Base-by-base conservation (phyloP, 2,113 vertebrate species). In the Onychorhynchus coronatus region DNA sequence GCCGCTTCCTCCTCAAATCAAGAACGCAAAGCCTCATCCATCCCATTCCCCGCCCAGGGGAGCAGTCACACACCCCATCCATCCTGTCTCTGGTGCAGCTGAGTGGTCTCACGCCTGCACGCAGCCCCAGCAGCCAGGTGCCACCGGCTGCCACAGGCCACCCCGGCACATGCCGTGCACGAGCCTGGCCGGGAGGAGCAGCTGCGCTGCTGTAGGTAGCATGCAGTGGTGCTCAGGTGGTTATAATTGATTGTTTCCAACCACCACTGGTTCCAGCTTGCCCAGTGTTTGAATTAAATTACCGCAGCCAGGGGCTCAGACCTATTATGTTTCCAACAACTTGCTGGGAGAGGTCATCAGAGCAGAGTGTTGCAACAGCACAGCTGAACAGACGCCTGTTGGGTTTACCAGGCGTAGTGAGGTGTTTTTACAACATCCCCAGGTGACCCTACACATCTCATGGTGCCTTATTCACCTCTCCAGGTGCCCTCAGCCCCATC, bases 131-230 rank as follows among this genome's bases (percentile, higher is more conserved):
- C 17, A 14, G 37, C 39, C 7, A 12, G 76, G 37, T 81, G 65
- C 44, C 9, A 1, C 39, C 1, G 3, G 77, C n/a, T 5, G 1
- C 18, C 42, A 7, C 2, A 0, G 22, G 8, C 1, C 8, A 17
- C 21, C 41, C 41, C 2, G 0, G 2, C 4, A 0, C 23, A 4
- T 1, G 52, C 47, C 1, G 0, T 1, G 13, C 63, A 8, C 0
- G 1, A 23, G 53, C 31, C 83, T 0, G 8, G 75, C 20, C 0
- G 0, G 70, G 42, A 44, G 58, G 82, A 4, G 0, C 19, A 2
- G 79, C 58, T 6, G 0, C 1, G 0, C 17, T 11, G 59, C 82
- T 58, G 75, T 27, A 44, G 62, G 84, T 11, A 50, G 67, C 1
- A 0, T 6, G 31, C 9, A 46, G 39, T 13, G 44, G 24, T 7